A percentile compares a stretch with the other conserved stretches of the same genome.
phyloP scores from a whole-genome alignment of 2,797 vertebrate genomes.

The Muscicapa striata region DNA sequence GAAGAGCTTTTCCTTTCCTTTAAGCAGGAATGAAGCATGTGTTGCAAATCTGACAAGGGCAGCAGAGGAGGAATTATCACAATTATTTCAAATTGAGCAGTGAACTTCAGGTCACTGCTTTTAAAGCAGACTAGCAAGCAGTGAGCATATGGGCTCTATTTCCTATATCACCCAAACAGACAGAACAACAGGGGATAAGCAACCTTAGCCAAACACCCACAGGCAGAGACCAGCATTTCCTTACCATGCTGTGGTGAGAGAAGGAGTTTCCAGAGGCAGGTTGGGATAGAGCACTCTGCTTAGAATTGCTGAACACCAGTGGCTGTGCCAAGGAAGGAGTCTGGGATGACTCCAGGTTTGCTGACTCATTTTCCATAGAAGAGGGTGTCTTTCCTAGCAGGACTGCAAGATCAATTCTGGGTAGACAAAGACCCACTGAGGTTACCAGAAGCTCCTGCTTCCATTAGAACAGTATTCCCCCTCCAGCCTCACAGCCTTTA shows the following conservation, averaged over 20 bases:
- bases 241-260: constrained; percentile 94
- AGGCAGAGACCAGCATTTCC: background rate
- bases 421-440: background rate
- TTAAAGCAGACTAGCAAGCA: background rate
- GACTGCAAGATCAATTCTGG: constrained; percentile 95
- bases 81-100: background rate
- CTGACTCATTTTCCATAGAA: constrained; percentile 88
- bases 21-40: background rate
- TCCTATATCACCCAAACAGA: background rate
- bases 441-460: background rate
- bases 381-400: constrained; percentile 94
- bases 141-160: background rate
- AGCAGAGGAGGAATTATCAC: background rate
- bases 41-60: background rate
- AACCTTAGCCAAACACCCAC: background rate
- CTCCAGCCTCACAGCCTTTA: background rate
- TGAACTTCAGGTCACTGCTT: background rate
- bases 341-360: constrained; percentile 86
- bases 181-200: background rate
- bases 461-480: background rate
- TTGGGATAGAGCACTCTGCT: constrained; percentile 88
- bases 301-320: constrained; percentile 97
- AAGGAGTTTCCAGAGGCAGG: constrained; percentile 84
- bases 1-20: background rate
- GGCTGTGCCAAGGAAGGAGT: constrained; percentile 90